These are phyloP conservation scores for Gonioctena quinquepunctata DNA, from an alignment of 1,140 invertebrate species.

Conservation along the genomic window DNA sequence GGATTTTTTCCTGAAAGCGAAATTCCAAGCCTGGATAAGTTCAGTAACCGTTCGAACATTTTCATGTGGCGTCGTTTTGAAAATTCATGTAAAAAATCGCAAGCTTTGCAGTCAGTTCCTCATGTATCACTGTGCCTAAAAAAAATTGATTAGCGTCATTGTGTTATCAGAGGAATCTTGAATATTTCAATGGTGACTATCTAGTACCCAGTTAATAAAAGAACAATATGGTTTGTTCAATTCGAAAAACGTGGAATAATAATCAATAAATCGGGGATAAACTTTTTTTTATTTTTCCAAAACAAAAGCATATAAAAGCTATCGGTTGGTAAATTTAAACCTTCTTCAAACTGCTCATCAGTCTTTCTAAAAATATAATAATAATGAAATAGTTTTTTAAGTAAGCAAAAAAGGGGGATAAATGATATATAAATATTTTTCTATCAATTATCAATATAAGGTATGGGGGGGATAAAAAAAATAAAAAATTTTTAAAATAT, in stretches of 20 bases:
- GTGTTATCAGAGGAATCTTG: background rate
- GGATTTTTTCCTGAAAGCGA: slow-evolving; percentile 91
- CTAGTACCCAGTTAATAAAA: too few relatives aligned
- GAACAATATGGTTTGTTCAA: too few relatives aligned
- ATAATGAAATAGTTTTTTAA: too few relatives aligned
- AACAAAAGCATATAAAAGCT: slow-evolving; percentile 84
- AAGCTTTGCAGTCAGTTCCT: slow-evolving; percentile 93
- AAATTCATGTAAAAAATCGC: slow-evolving; percentile 90
- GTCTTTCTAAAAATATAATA: too few relatives aligned
- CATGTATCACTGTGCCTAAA: slow-evolving; percentile 69
- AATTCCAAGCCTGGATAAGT: slow-evolving; percentile 95
- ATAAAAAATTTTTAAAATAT: too few relatives aligned
- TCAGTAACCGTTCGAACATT: slow-evolving; percentile 88
- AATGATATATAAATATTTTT: too few relatives aligned
- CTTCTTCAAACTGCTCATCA: slow-evolving; percentile 84
- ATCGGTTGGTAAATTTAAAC: slow-evolving; percentile 87
- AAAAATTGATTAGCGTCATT: too few relatives aligned
- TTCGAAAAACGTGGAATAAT: too few relatives aligned
- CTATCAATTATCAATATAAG: too few relatives aligned
- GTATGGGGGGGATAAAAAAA: too few relatives aligned
- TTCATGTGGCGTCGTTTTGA: slow-evolving; percentile 80
- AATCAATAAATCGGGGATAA: background rate
- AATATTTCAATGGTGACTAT: too few relatives aligned
- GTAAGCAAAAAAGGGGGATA: too few relatives aligned
- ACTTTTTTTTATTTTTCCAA: slow-evolving; percentile 93